These are phyloP conservation scores for Dolichoris vasculosae DNA, from an alignment of 1,140 invertebrate genomes.

Conservation along the genomic window DNA sequence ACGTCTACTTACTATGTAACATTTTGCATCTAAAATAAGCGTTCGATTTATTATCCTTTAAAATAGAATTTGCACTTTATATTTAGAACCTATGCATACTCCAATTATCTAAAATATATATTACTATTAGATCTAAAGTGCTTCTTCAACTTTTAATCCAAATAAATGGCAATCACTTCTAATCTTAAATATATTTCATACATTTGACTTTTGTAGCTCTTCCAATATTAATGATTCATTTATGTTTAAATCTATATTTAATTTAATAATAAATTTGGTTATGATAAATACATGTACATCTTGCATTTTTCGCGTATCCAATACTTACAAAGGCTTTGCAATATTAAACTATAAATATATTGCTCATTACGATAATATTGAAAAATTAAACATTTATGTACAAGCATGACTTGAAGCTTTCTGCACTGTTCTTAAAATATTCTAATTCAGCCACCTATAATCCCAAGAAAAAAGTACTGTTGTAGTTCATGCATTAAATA, in stretches of 20 bases:
- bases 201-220: background rate
- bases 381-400: background rate
- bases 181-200: background rate
- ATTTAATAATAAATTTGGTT: background rate
- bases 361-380: background rate
- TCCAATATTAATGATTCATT: background rate
- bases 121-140: background rate
- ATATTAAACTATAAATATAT: background rate
- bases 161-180: background rate
- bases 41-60: background rate
- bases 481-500: background rate
- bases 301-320: background rate
- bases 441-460: background rate
- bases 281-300: background rate
- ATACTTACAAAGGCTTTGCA: background rate
- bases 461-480: background rate
- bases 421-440: background rate
- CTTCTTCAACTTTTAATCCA: constrained; percentile 6
- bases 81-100: background rate
- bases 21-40: constrained; percentile 12
- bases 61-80: constrained; percentile 8
- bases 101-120: constrained; percentile 6
- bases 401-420: background rate
- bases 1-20: background rate
- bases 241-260: background rate